Conservation (phyloP, 2,888 invertebrate species). For the Drosophila mimetica region DNA sequence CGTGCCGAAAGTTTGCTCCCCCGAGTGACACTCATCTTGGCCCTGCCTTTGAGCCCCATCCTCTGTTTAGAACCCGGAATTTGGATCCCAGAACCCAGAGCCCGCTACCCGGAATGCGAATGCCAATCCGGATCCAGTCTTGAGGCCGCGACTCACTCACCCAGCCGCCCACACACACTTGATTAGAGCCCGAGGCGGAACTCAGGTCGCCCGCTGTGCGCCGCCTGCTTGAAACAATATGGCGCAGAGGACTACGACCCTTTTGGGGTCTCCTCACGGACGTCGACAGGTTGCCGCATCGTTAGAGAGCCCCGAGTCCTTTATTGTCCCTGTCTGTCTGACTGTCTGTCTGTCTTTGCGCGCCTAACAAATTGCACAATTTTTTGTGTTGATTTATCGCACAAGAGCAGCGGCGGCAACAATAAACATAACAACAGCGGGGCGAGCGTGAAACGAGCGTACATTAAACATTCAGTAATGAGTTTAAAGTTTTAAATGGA, state of each 20-base stretch:
- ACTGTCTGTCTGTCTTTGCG: slow-evolving; percentile 32
- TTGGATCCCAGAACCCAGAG: slow-evolving; percentile 6
- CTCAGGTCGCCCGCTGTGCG: slow-evolving; percentile 61
- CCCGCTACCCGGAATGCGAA: slow-evolving; percentile 8
- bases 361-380: slow-evolving; percentile 73
- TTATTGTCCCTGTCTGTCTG: slow-evolving; percentile 41
- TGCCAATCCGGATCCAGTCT: slow-evolving; percentile 11
- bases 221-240: slow-evolving; percentile 75
- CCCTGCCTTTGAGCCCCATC: slow-evolving; percentile 6
- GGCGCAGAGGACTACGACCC: slow-evolving; percentile 63
- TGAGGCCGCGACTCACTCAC: slow-evolving; percentile 27
- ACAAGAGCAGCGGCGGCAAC: slow-evolving; percentile 38
- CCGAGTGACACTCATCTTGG: slow-evolving; percentile 29
- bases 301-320: slow-evolving; percentile 58
- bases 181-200: slow-evolving; percentile 61
- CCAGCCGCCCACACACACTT: slow-evolving; percentile 53
- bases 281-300: slow-evolving; percentile 77
- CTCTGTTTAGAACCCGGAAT: not conserved
- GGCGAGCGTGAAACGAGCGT: slow-evolving; percentile 51
- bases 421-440: slow-evolving; percentile 28
- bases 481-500: slow-evolving; percentile 79
- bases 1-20: slow-evolving; percentile 68
- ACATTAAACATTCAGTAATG: slow-evolving; percentile 78
- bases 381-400: slow-evolving; percentile 70
- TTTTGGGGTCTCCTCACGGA: slow-evolving; percentile 65